Evolutionary conservation across 2,888 invertebrate species (phyloP).

Genomic region (Boloria selene): DNA sequence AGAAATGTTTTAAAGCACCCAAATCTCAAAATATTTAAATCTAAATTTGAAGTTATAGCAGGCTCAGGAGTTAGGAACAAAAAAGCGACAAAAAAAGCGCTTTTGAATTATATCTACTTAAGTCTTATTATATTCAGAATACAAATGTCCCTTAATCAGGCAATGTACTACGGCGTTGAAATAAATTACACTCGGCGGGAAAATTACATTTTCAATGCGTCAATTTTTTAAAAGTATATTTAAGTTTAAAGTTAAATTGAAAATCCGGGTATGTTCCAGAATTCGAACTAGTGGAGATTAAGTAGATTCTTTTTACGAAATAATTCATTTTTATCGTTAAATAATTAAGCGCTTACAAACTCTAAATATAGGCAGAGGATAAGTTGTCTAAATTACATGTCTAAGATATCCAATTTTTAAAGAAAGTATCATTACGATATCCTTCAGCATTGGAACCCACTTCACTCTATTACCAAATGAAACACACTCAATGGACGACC

Average conservation of each 20-base stretch:
- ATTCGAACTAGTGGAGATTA: conserved; percentile 16
- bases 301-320: conserved; percentile 8
- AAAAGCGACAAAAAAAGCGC: conserved; percentile 16
- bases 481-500: too few species aligned
- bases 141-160: conserved; percentile 35
- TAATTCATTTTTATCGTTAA: conserved; percentile 18
- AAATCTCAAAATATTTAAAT: background rate
- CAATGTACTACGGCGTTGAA: conserved; percentile 26
- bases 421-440: too few species aligned
- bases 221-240: conserved; percentile 19
- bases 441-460: too few species aligned
- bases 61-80: background rate
- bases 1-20: too few species aligned
- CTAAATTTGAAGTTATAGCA: background rate
- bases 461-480: too few species aligned
- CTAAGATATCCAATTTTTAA: too few species aligned
- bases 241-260: conserved; percentile 15
- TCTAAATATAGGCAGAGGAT: too few species aligned
- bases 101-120: conserved; percentile 33
- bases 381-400: too few species aligned
- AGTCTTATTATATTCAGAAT: conserved; percentile 32
- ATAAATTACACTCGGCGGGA: conserved; percentile 29
- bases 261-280: conserved; percentile 2
- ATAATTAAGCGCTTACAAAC: background rate
- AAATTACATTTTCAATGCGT: conserved; percentile 23